Evolutionary conservation across 2,888 invertebrate genomes (phyloP), one percentile per base, ranked within the genome.

Genomic region (Diadegma fenestrale): DNA sequence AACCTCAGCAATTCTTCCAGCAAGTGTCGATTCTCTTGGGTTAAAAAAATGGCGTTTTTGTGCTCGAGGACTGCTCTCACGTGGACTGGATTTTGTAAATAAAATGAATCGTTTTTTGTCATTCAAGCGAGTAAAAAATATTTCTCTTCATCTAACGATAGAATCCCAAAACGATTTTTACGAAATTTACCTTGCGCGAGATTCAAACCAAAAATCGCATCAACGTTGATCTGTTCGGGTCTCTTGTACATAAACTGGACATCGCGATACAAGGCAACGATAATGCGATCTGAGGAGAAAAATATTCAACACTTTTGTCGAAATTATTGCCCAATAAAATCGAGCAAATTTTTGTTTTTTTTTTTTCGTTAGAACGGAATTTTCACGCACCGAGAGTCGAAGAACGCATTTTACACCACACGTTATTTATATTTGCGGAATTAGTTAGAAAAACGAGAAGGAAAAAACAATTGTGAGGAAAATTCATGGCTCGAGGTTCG

Each of bases 121-220:
- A 4, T 22, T 22, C 12, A 22, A 51, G 19, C 19, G 10, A 22
- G 22, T 8, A 6, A 22, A 54, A 37, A 37, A 37, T 8, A 37
- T 37, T 37, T 37, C 0, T 37, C 37, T 37, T 37, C 1, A 37
- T 37, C 37, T 8, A 37, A 7, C 37, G 7, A 19, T n/a, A 37
- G n/a, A 19, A 17, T 22, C 7, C 2, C 22, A 8, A 19, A 51
- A 26, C 7, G 37, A 26, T 1, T 22, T 12, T 58, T 58, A 6
- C 5, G 37, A 33, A 45, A 58, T 83, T 90, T 90, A 94, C 94
- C 94, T 92, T 94, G 89, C 0, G 91, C 91, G 10, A 94, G 87
- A 22, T 93, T 91, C 8, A 94, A 84, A 8, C 94, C 94, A 41
- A 94, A 93, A 61, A 91, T 87, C 7, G 91, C 92, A 85, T 94